These are phyloP conservation scores for Lasioglossum villosulum DNA, from an alignment of 2,888 invertebrate species.

Conservation along the genomic window DNA sequence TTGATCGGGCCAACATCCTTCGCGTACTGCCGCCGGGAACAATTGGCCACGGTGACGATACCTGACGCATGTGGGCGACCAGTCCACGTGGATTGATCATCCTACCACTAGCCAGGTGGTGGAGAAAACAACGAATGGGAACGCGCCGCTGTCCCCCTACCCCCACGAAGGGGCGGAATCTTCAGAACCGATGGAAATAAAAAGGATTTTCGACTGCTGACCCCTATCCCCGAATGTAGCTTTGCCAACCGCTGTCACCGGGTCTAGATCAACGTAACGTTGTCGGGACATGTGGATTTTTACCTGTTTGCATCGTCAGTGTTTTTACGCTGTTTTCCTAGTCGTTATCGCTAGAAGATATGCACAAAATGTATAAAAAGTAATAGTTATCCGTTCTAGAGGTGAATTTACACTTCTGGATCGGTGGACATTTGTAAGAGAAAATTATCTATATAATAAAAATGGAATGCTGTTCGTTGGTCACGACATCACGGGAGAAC, in stretches of 20 bases:
- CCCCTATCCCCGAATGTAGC: conserved; percentile 18
- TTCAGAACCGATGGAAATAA: not conserved
- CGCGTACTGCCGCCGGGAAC: conserved; percentile 61
- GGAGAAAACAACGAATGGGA: conserved; percentile 33
- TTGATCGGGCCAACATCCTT: conserved; percentile 61
- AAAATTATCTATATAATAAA: too few relatives aligned
- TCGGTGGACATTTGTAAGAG: too few relatives aligned
- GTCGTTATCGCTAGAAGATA: not conserved
- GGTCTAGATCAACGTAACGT: not conserved
- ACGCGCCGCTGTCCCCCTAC: not conserved
- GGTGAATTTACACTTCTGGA: too few relatives aligned
- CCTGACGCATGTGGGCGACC: conserved; percentile 69
- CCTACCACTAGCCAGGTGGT: conserved; percentile 47
- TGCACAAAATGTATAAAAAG: not conserved
- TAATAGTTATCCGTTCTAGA: too few relatives aligned
- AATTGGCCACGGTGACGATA: conserved; percentile 65
- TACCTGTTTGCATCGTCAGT: not conserved
- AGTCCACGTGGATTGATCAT: conserved; percentile 70
- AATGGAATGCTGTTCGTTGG: too few relatives aligned
- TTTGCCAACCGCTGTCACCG: not conserved
- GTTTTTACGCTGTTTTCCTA: not conserved
- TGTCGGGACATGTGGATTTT: not conserved
- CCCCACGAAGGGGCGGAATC: not conserved
- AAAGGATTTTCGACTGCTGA: conserved; percentile 21
- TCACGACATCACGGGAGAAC: too few relatives aligned